Evolutionary conservation across 1,140 invertebrate genomes (phyloP).

Genomic region (Lepidurus arcticus): DNA sequence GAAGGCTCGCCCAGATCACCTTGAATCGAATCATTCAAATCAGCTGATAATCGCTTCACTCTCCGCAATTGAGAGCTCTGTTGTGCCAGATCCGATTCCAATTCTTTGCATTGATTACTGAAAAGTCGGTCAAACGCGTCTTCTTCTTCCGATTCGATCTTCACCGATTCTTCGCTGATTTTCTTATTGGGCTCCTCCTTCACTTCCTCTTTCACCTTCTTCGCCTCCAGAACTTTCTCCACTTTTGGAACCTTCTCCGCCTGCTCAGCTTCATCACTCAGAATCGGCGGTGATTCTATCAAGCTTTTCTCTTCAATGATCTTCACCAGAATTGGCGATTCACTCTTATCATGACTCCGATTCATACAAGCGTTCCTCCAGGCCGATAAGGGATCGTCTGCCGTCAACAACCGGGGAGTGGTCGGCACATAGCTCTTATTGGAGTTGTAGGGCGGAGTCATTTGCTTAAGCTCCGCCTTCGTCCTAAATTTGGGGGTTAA

Average conservation of each 20-base stretch:
- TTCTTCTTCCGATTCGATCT: conserved; percentile 1
- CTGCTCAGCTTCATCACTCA: too few relatives aligned
- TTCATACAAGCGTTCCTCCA: not conserved
- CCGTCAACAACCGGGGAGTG: not conserved
- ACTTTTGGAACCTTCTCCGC: not conserved
- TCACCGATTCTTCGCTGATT: not conserved
- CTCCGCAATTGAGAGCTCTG: not conserved
- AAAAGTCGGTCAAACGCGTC: not conserved
- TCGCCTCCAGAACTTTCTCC: not conserved
- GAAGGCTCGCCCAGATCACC: not conserved
- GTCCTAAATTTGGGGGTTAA: conserved; percentile 24
- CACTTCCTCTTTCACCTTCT: not conserved
- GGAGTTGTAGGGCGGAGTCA: conserved; percentile 7
- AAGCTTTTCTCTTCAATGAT: too few relatives aligned
- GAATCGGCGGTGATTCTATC: too few relatives aligned
- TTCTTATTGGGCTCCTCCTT: not conserved
- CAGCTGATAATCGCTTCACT: not conserved
- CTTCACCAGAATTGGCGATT: not conserved
- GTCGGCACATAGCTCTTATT: not conserved
- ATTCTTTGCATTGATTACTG: not conserved
- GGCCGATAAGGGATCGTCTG: not conserved
- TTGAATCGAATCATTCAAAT: not conserved
- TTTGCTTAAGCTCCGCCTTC: conserved; percentile 26
- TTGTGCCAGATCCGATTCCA: not conserved
- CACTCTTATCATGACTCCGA: not conserved